Percentiles rank a stretch among this genome's conserved stretches.
Conservation (phyloP, 2,888 invertebrate genomes). For the Monochamus alternatus region DNA sequence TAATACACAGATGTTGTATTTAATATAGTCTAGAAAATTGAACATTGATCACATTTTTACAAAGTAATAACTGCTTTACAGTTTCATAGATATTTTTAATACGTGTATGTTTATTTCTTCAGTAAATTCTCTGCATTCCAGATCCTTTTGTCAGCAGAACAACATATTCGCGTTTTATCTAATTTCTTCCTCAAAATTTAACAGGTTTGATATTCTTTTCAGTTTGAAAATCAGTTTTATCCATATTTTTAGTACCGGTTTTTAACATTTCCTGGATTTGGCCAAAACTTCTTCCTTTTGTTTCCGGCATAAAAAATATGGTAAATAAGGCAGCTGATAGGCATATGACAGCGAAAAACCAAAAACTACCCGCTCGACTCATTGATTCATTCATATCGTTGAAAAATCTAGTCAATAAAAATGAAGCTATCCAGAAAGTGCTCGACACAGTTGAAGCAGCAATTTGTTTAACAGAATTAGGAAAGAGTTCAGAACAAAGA, state of each 20-base stretch:
- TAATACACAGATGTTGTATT: too few species aligned
- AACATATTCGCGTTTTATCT: background rate
- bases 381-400: conserved; percentile 73
- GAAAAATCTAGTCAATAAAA: conserved; percentile 82
- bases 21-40: too few species aligned
- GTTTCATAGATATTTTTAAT: too few species aligned
- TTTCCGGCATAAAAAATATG: conserved; percentile 82
- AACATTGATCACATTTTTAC: too few species aligned
- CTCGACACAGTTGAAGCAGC: conserved; percentile 84
- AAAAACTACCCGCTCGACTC: conserved; percentile 80
- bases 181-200: background rate
- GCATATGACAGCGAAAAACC: conserved; percentile 76
- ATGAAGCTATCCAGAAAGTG: conserved; percentile 82
- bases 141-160: background rate
- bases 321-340: conserved; percentile 80
- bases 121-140: too few species aligned
- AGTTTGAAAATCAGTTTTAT: background rate
- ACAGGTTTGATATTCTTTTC: background rate
- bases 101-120: too few species aligned
- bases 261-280: conserved; percentile 81
- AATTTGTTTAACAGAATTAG: conserved; percentile 82
- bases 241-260: background rate
- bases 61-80: too few species aligned
- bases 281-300: conserved; percentile 89
- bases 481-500: conserved; percentile 84